A percentile compares a stretch with the other conserved stretches of the same genome.
Evolutionary conservation across 2,113 vertebrate genomes (phyloP).

Genomic region (Nesoenas mayeri): DNA sequence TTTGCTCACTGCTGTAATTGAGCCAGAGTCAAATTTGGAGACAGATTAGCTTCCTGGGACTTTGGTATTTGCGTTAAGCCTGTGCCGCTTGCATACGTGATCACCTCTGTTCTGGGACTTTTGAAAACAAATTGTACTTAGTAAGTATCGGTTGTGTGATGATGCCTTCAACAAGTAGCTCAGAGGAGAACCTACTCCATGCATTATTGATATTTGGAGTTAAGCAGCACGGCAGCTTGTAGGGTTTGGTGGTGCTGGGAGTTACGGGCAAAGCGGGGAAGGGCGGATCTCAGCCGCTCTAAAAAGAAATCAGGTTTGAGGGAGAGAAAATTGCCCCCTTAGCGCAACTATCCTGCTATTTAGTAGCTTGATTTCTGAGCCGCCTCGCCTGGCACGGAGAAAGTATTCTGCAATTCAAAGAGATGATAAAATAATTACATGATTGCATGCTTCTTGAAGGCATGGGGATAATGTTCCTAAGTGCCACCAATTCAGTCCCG

Average conservation of each 20-base stretch:
- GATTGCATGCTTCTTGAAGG: background rate
- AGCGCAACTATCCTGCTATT: background rate
- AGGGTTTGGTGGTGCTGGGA: background rate
- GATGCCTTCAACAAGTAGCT: background rate
- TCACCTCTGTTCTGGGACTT: background rate
- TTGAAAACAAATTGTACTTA: background rate
- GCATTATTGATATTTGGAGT: background rate
- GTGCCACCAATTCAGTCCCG: background rate
- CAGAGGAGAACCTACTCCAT: background rate
- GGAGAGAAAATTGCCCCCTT: background rate
- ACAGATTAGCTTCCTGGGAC: background rate
- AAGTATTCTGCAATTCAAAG: background rate
- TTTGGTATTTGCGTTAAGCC: background rate
- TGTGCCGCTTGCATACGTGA: background rate
- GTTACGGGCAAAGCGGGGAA: background rate
- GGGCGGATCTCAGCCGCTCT: rapidly evolving
- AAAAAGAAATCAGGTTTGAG: background rate
- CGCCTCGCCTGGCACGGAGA: background rate
- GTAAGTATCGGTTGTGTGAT: rapidly evolving
- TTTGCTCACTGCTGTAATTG: background rate
- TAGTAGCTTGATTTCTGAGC: background rate
- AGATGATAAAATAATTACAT: background rate
- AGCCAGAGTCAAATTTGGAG: background rate
- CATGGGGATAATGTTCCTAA: background rate
- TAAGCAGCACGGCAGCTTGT: rapidly evolving